Base-by-base conservation (phyloP, 2,888 invertebrate species). In the Pardosa pseudoannulata region DNA sequence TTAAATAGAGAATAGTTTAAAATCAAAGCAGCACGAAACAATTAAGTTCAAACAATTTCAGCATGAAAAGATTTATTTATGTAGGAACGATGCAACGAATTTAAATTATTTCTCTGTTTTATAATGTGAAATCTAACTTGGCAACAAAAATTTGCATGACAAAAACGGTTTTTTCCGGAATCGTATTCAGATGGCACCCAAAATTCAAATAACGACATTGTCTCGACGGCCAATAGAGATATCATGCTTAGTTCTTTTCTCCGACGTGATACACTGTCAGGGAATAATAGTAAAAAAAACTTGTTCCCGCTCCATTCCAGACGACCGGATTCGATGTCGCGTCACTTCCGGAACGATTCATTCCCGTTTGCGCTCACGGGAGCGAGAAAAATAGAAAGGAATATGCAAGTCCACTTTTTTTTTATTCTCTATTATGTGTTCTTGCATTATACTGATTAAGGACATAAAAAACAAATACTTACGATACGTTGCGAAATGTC, bases 311-410 rank as follows among this genome's bases (percentile, higher is more conserved):
- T 73, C 68, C 78, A 78, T 85, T 85, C 83, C 83, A 78, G 83
- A 39, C 78, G 78, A 78, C 78, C 83, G 83, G 68, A 50, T 79
- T 56, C 73, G 83, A 85, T 76, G 78, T 78, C 72, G 67, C 78
- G 83, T 85, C 83, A 85, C 83, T 85, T 85, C 83, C 83, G 78
- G 78, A 68, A 78, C 72, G 73, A 50, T 85, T 85, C 83, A 56
- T 79, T 79, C 78, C 78, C 78, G 76, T 71, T 85, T 65, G 83
- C 73, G 73, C 46, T 64, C 78, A 85, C 32, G 73, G 72, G 78
- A 85, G 83, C 83, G 83, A 72, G 72, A 85, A 85, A 67, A 85
- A 85, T 85, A 72, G 71, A 85, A 85, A 65, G 56, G 81, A 81
- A 81, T 75, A 31, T 50, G 64, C 36, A 39, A 64, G 71, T 32